Evolutionary conservation across 2,888 invertebrate genomes (phyloP), one percentile per base, ranked within the genome.

Genomic region (Baccha elongata): DNA sequence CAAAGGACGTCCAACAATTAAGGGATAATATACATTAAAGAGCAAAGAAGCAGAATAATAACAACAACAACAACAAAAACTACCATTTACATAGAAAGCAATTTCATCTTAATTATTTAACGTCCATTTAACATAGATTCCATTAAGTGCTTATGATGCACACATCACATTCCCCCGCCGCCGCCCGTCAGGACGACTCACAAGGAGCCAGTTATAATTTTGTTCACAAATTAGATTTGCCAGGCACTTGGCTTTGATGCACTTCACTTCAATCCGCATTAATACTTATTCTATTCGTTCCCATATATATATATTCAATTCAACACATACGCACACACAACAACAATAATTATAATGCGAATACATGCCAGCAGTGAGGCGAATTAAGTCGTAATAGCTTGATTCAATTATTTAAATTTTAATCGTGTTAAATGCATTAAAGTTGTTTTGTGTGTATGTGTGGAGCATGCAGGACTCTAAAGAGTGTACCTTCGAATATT

Each of bases 41-140:
- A 40, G 13, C 32, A 26, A 35, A 7, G 35, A 13, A 44, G 19
- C 26, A 23, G 7, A 7, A 42, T n/a, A 17, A 44, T 17, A 73
- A 44, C 29, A 68, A 53, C 13, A 42, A 29, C 15, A 50, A 17
- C 46, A 40, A 65, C 26, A 53, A 11, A 5, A 10, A 23, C 2
- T 8, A 17, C 8, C 6, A 15, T 11, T 26, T 55, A 37, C 19
- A 44, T 64, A 69, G 64, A 69, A 69, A 55, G 55, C 64, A 71
- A 76, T 76, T 76, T 69, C 55, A 44, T 62, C 64, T 62, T 69
- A 69, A 80, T 68, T 80, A 74, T 68, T 58, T 74, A 75, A 80
- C 74, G 74, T 58, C 74, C 80, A 69, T 69, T 80, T 80, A 69
- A 58, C 50, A 62, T 74, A 40, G 65, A 69, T 69, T 50, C 74